Evolutionary conservation across 2,888 invertebrate genomes (phyloP), one percentile per base, ranked within the genome.

Genomic region (Stratiomys singularior): DNA sequence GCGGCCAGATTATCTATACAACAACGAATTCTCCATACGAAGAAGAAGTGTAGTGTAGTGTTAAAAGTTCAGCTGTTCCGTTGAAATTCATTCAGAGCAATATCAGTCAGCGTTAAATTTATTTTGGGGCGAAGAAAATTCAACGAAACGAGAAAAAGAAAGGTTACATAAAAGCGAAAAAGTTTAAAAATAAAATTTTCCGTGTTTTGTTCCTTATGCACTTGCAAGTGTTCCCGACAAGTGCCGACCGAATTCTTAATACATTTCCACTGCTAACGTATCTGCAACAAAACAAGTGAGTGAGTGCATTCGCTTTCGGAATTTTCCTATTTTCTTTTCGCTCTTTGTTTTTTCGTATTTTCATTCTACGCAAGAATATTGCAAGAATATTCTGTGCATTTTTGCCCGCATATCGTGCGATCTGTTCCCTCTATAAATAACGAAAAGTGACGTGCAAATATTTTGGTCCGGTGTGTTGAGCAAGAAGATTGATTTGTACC

Each of bases 151-250:
- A n/a, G n/a, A n/a, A n/a, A n/a, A n/a, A n/a, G n/a, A 25, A 64
- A 64, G 7, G 64, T 64, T 64, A 64, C 64, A 64, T 64, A 64
- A 64, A 44, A 64, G 64, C 18, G 64, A 18, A 64, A 44, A 28
- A 64, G 64, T 64, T 64, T 64, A 64, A 64, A 64, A 64, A 64
- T 64, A 64, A 64, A 64, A n/a, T 64, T 52, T 18, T 13, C 52
- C 4, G 15, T 18, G 52, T 15, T 52, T 52, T 52, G 15, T 52
- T 52, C 37, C 9, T 37, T 18, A 52, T 52, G n/a, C 52, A 13
- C 52, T 18, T 52, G 52, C 15, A 52, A 52, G 52, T 52, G 52
- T 13, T 52, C 15, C 37, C 52, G 18, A 52, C 52, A 52, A 52
- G 15, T 52, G 15, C n/a, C 52, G 18, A 52, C 52, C n/a, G n/a